Evolutionary conservation across 2,888 invertebrate genomes (phyloP).

Genomic region (Epistrophella euchroma): DNA sequence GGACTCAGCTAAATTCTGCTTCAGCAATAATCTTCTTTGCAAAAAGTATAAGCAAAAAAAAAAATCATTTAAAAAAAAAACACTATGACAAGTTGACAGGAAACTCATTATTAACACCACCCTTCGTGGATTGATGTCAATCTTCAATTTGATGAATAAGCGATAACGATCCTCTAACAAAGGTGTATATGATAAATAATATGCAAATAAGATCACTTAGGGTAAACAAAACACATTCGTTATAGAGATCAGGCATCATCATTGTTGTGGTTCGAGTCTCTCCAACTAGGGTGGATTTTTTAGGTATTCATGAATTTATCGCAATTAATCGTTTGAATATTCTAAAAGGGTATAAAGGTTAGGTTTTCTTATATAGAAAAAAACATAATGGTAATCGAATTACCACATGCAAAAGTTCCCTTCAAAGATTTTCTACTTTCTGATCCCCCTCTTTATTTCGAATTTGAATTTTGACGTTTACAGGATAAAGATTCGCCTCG

Average conservation of each 20-base stretch:
- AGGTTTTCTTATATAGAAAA: too few species aligned
- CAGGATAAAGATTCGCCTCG: too few species aligned
- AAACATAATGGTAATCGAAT: too few species aligned
- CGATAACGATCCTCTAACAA: conserved; percentile 22
- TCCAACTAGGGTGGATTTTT: not conserved
- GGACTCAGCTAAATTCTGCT: not conserved
- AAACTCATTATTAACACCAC: conserved; percentile 44
- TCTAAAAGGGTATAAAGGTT: too few species aligned
- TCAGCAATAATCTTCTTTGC: conserved; percentile 18
- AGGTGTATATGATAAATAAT: conserved; percentile 10
- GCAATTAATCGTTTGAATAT: not conserved
- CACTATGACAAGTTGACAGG: conserved; percentile 44
- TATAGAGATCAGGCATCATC: conserved; percentile 13
- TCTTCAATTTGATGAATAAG: conserved; percentile 49
- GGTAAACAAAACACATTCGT: conserved; percentile 39
- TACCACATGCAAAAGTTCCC: too few species aligned
- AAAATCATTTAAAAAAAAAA: not conserved
- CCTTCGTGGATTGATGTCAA: conserved; percentile 48
- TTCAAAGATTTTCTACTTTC: too few species aligned
- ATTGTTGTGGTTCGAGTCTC: conserved; percentile 1
- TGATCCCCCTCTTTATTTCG: too few species aligned
- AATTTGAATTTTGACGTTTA: too few species aligned
- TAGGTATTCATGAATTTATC: conserved; percentile 1
- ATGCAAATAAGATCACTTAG: conserved; percentile 55
- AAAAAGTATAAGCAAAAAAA: not conserved